Evolutionary conservation across 1,140 invertebrate genomes (phyloP).

Genomic region (Vollenhovia emeryi): DNA sequence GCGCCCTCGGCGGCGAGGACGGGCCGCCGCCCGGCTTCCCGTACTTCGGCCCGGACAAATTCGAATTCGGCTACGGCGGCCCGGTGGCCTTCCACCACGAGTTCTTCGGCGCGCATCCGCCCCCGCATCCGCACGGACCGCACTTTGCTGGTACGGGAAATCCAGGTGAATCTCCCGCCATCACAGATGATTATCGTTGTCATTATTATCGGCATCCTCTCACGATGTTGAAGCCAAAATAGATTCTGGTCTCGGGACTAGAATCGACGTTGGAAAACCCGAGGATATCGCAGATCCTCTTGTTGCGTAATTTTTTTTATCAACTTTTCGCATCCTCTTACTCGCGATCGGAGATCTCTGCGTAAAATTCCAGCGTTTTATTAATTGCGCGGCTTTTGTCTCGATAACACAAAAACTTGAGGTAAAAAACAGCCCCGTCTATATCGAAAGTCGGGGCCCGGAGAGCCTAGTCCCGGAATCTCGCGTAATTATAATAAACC

Average conservation of each 20-base stretch:
- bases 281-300: background rate
- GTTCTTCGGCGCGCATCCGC: constrained; percentile 91
- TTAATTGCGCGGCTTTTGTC: constrained; percentile 6
- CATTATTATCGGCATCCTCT: background rate
- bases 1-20: constrained; percentile 90
- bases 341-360: background rate
- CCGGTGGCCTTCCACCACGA: constrained; percentile 95
- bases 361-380: background rate
- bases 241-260: background rate
- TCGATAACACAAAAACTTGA: background rate
- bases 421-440: constrained; percentile 13
- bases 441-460: background rate
- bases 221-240: background rate
- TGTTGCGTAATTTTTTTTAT: background rate
- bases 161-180: constrained; percentile 79
- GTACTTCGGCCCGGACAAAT: constrained; percentile 94
- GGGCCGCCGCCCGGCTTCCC: constrained; percentile 92
- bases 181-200: background rate
- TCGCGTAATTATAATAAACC: constrained; percentile 68
- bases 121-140: constrained; percentile 89
- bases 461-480: constrained; percentile 48
- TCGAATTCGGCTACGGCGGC: constrained; percentile 95
- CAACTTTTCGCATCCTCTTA: background rate
- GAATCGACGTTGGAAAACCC: background rate
- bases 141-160: constrained; percentile 91